Base-by-base conservation (phyloP, 2,888 invertebrate genomes). In the Hirtodrosophila cameraria region DNA sequence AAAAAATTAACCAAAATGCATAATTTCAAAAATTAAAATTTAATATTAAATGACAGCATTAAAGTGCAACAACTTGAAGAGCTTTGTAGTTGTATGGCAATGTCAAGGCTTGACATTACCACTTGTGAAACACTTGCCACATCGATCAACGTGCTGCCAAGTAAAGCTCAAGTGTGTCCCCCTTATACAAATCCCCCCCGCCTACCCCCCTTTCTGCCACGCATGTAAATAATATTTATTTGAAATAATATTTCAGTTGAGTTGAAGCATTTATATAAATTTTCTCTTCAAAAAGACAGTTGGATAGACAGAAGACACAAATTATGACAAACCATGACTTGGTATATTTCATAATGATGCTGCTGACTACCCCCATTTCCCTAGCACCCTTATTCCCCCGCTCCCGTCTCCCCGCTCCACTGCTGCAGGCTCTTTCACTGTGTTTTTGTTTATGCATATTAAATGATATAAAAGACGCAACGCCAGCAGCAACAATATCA, bases 371-470 rank as follows among this genome's bases (percentile, higher is more conserved):
- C 12, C 6, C 5, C 13, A 3, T 6, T 1, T 6, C 11, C 11
- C 11, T 3, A 6, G 12, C 15, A 2, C 20, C 25, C 28, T n/a
- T n/a, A 7, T 23, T 39, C 39, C 13, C 36, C 41, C 41, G 46
- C 64, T 69, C n/a, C n/a, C n/a, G n/a, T n/a, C n/a, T n/a, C n/a
- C n/a, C n/a, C n/a, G n/a, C n/a, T n/a, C n/a, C n/a, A n/a, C n/a
- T n/a, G n/a, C n/a, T n/a, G n/a, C n/a, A n/a, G n/a, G n/a, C n/a
- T n/a, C n/a, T n/a, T n/a, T n/a, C n/a, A n/a, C n/a, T n/a, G n/a
- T 53, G 58, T 53, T 81, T 41, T 70, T 84, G 82, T 79, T 79
- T 84, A 84, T 78, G 79, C 82, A 79, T 81, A 79, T 81, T 81
- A 82, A 81, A 79, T 84, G 75, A 31, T 67, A 72, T 76, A 75